Conservation (phyloP, 2,888 invertebrate genomes). For the Polyommatus icarus region DNA sequence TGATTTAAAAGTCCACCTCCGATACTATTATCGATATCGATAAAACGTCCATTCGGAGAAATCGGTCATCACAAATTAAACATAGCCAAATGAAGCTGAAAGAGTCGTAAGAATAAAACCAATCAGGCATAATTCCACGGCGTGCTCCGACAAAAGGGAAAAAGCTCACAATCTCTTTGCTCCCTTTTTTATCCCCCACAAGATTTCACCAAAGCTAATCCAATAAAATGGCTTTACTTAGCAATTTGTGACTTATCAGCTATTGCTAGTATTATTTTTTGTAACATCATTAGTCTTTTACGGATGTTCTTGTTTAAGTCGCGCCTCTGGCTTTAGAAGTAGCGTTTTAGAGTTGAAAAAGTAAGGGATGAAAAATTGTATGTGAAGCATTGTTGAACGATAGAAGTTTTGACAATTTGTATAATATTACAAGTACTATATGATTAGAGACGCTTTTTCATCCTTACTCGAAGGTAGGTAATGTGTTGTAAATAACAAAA, state of each 20-base stretch:
- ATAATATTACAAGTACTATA: too few relatives aligned
- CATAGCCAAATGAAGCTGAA: slow-evolving; percentile 42
- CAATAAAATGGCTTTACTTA: slow-evolving; percentile 42
- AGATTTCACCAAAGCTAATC: slow-evolving; percentile 41
- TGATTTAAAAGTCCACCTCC: too few relatives aligned
- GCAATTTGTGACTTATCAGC: slow-evolving; percentile 39
- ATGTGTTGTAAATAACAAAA: too few relatives aligned
- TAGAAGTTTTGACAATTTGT: too few relatives aligned
- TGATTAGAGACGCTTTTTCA: too few relatives aligned
- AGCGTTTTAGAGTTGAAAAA: not conserved
- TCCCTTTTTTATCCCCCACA: slow-evolving; percentile 43
- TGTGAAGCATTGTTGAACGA: too few relatives aligned
- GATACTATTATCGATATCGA: slow-evolving; percentile 20
- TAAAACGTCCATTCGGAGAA: slow-evolving; percentile 33
- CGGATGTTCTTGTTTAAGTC: not conserved
- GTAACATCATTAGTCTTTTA: slow-evolving; percentile 26
- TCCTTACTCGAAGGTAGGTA: too few relatives aligned
- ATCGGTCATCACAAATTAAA: slow-evolving; percentile 38
- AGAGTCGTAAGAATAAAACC: slow-evolving; percentile 45
- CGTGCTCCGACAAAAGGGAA: slow-evolving; percentile 44
- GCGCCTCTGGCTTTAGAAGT: not conserved
- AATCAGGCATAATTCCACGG: slow-evolving; percentile 48
- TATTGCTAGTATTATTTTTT: slow-evolving; percentile 32
- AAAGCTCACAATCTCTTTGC: slow-evolving; percentile 44
- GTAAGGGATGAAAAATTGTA: too few relatives aligned